These are phyloP conservation scores for Eugnorisma glareosa DNA, from an alignment of 2,888 invertebrate genomes.

Conservation along the genomic window DNA sequence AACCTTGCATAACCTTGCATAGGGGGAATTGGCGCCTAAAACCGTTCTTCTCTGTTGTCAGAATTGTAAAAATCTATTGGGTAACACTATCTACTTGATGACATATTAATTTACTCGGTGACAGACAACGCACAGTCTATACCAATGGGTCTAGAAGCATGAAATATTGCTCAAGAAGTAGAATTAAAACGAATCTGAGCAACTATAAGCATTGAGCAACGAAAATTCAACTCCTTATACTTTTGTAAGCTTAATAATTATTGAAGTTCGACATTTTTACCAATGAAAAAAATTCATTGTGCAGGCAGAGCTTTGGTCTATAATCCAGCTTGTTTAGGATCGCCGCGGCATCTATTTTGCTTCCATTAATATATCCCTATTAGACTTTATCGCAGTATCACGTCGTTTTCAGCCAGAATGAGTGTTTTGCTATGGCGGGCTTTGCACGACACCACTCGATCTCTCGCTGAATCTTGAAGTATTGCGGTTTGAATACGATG, in stretches of 20 bases:
- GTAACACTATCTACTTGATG: background rate
- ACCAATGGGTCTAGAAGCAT: background rate
- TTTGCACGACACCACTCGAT: background rate
- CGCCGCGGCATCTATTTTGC: background rate
- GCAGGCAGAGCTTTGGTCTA: background rate
- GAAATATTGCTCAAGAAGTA: background rate
- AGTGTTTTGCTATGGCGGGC: background rate
- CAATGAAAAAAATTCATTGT: background rate
- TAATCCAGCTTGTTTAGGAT: background rate
- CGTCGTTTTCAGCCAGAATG: background rate
- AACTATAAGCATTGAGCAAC: background rate
- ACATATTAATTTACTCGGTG: background rate
- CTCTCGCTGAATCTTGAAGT: background rate
- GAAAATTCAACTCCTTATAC: background rate
- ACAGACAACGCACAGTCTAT: background rate
- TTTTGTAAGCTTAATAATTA: background rate
- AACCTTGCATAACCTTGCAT: too few relatives aligned
- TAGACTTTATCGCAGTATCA: background rate
- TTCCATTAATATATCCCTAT: background rate
- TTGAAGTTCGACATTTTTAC: background rate
- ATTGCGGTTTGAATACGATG: background rate
- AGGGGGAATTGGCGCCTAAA: too few relatives aligned
- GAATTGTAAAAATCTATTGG: background rate
- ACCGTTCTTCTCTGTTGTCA: too few relatives aligned
- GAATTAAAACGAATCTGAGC: background rate